These are phyloP conservation scores for Eubucco bourcierii DNA, from an alignment of 2,113 vertebrate genomes.

Conservation along the genomic window DNA sequence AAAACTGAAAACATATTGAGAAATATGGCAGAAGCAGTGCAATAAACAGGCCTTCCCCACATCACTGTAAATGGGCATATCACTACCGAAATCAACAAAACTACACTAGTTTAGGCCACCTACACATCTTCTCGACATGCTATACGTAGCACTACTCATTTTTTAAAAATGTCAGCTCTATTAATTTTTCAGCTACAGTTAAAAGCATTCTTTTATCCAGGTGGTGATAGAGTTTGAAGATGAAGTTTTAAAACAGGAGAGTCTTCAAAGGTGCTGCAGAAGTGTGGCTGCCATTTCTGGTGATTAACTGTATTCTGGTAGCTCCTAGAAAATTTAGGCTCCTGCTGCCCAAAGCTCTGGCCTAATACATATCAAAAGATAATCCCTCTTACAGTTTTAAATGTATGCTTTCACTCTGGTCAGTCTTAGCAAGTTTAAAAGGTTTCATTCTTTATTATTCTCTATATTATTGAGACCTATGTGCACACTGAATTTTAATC, in stretches of 20 bases:
- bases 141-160: not conserved
- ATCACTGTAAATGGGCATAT: not conserved
- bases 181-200: not conserved
- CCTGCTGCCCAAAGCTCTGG: not conserved
- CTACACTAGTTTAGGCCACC: not conserved
- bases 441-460: not conserved
- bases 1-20: not conserved
- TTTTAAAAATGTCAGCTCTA: not conserved
- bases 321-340: not conserved
- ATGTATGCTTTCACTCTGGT: not conserved
- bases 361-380: not conserved
- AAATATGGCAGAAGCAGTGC: not conserved
- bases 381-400: not conserved
- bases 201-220: not conserved
- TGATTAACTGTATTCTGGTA: not conserved
- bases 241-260: not conserved
- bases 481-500: not conserved
- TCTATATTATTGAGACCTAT: not conserved
- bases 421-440: not conserved
- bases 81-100: not conserved
- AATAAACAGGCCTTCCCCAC: not conserved
- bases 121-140: not conserved
- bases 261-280: not conserved
- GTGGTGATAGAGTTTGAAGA: not conserved
- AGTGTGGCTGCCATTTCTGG: not conserved